These are phyloP conservation scores for Cyphomyrmex costatus DNA, from an alignment of 1,140 invertebrate species.

Conservation along the genomic window DNA sequence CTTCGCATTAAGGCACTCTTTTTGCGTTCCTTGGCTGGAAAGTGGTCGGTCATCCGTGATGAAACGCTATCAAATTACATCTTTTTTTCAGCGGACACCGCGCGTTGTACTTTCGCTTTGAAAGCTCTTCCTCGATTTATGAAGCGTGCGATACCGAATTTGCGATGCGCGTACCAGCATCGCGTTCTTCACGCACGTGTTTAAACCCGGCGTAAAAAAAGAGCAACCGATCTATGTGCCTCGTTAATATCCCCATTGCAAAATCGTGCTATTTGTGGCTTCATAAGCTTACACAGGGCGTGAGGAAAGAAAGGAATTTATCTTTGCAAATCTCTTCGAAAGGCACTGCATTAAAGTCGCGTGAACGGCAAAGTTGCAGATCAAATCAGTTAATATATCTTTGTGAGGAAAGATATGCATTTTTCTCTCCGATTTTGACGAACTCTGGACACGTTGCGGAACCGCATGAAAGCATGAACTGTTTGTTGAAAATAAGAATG, in stretches of 20 bases:
- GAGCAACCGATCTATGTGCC: not conserved
- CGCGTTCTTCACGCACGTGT: not conserved
- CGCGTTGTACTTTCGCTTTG: constrained; percentile 46
- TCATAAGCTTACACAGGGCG: not conserved
- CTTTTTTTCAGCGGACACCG: constrained; percentile 27
- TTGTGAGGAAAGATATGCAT: not conserved
- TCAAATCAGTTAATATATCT: constrained; percentile 15
- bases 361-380: not conserved
- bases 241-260: constrained; percentile 29
- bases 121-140: constrained; percentile 49
- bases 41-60: constrained; percentile 48
- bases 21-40: constrained; percentile 35
- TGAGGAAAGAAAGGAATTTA: constrained; percentile 33
- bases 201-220: not conserved
- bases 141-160: constrained; percentile 39
- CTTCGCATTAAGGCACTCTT: constrained; percentile 23
- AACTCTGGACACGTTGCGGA: not conserved
- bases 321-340: constrained; percentile 39
- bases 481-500: not conserved
- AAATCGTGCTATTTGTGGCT: not conserved
- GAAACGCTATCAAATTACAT: constrained; percentile 56
- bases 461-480: not conserved
- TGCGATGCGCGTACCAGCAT: not conserved
- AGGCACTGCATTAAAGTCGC: constrained; percentile 19
- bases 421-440: not conserved